phyloP scores from a whole-genome alignment of 2,888 invertebrate species.

The Diogma glabrata region DNA sequence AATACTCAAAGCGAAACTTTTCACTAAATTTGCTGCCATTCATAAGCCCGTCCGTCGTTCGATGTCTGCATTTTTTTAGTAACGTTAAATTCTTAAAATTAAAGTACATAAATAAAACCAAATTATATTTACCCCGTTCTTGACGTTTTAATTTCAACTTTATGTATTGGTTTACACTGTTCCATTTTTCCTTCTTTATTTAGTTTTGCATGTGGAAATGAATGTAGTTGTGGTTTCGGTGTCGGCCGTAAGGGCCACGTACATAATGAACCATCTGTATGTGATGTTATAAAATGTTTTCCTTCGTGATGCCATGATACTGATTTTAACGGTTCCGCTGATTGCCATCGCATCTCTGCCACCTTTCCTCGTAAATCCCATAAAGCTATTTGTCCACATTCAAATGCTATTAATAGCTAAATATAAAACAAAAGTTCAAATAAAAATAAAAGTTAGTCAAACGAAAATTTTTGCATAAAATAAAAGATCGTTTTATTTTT shows the following conservation, averaged over 20 bases:
- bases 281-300: constrained; percentile 92
- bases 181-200: constrained; percentile 88
- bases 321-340: constrained; percentile 68
- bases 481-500: too few species aligned
- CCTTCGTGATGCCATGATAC: constrained; percentile 97
- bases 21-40: too few species aligned
- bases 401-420: constrained; percentile 86
- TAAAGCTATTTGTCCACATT: constrained; percentile 83
- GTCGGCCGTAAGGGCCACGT: constrained; percentile 79
- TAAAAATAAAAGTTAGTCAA: not conserved
- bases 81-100: not conserved
- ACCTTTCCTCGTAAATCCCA: constrained; percentile 87
- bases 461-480: too few species aligned
- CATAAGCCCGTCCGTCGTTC: too few species aligned
- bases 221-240: constrained; percentile 65
- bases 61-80: constrained; percentile 12
- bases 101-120: constrained; percentile 14
- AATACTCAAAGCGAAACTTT: too few species aligned
- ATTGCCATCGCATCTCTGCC: constrained; percentile 76
- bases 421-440: not conserved
- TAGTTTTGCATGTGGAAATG: constrained; percentile 86
- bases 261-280: constrained; percentile 89
- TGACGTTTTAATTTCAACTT: constrained; percentile 90
- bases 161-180: constrained; percentile 87
- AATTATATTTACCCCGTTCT: constrained; percentile 74